Base-by-base conservation (phyloP, 2,888 invertebrate species). In the Lagria hirta region DNA sequence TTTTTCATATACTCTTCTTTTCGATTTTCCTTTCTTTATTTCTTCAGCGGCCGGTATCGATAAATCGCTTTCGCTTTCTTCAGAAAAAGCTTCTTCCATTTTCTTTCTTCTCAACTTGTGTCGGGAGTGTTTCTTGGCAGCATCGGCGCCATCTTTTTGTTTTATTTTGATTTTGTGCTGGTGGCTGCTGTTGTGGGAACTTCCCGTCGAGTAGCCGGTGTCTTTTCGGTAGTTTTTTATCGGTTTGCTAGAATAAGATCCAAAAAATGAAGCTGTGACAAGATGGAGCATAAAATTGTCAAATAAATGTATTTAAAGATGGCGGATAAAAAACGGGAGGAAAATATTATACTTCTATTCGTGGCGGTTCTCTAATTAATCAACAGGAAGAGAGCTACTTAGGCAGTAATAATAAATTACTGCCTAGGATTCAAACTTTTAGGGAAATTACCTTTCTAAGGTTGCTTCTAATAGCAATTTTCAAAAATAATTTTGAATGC, bases 151-250 rank as follows among this genome's bases (percentile, higher is more conserved):
- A 42, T 60, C 28, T 2, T 42, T 26, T 51, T 66, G 23, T 48
- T 59, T 16, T 62, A 59, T 58, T 2, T 54, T 37, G 55, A 60
- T 4, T 58, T 58, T 17, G 53, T 64, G 35, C 55, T 52, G 36
- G 57, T 50, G 28, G 26, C 27, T 50, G 37, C 79, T 73, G 47
- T 76, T 76, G 54, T 80, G 77, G 0, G 82, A 82, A 64, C 81
- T 83, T 34, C 79, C 83, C 1, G 83, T 84, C 1, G 82, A 83
- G 57, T 84, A 83, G 6, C 83, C 83, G 0, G 83, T 83, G 57
- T 84, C 84, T 65, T 83, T 83, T 5, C 77, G 67, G 1, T 61
- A 60, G 45, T 64, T 67, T 52, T 61, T 64, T 3, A 56, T 48
- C n/a, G n/a, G n/a, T 60, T 68, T 74, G 44, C 75, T 75, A 41